Evolutionary conservation across 2,888 invertebrate species (phyloP).

Genomic region (Eupithecia dodoneata): DNA sequence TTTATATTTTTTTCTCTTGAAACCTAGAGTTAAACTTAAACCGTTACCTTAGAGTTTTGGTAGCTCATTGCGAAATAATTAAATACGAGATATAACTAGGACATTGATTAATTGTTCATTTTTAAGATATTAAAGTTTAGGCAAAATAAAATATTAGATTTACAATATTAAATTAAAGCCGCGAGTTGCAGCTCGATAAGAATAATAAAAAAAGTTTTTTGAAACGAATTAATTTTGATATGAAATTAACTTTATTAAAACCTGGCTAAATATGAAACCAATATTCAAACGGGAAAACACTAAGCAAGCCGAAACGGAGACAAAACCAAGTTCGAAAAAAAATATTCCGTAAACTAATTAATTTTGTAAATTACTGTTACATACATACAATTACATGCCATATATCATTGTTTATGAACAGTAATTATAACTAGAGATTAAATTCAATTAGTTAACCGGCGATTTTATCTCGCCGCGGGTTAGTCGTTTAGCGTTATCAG

Average conservation of each 20-base stretch:
- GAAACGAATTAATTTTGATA: not conserved
- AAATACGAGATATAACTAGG: slow-evolving; percentile 4
- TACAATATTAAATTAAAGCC: not conserved
- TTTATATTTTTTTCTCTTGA: slow-evolving; percentile 23
- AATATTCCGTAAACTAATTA: not conserved
- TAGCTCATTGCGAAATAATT: slow-evolving; percentile 14
- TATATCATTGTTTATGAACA: slow-evolving; percentile 22
- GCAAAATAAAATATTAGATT: not conserved
- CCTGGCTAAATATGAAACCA: not conserved
- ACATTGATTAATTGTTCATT: slow-evolving; percentile 6
- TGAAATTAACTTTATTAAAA: not conserved
- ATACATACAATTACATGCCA: slow-evolving; percentile 9
- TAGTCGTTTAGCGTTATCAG: slow-evolving; percentile 20
- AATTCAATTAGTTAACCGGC: slow-evolving; percentile 23
- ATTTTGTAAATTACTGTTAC: not conserved
- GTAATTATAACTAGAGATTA: slow-evolving; percentile 22
- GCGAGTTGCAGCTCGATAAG: not conserved
- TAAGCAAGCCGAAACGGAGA: not conserved
- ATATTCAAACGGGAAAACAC: not conserved
- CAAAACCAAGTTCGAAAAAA: not conserved
- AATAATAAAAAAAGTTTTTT: not conserved
- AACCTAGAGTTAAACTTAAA: slow-evolving; percentile 22
- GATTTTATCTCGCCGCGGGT: slow-evolving; percentile 14
- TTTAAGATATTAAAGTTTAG: not conserved
- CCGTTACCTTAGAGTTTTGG: slow-evolving; percentile 33